Percentiles rank a stretch among this genome's conserved stretches.
phyloP scores from a whole-genome alignment of 2,797 vertebrate species.

The Botia kubotai region DNA sequence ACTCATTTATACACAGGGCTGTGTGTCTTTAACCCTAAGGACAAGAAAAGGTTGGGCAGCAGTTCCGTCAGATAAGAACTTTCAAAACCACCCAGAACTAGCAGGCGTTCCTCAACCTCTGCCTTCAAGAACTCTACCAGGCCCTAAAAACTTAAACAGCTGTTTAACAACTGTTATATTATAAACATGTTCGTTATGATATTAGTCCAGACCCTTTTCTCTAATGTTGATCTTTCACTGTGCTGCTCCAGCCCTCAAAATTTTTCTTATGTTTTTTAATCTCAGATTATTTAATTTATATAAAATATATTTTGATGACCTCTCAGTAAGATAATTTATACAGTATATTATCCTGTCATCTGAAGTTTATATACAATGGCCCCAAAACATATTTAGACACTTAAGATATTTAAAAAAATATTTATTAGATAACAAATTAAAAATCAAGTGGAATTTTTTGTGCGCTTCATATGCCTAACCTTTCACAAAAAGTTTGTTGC shows the following conservation, averaged over 20 bases:
- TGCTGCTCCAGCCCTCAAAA: neutral
- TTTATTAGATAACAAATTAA: too few relatives aligned
- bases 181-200: conserved; percentile 13
- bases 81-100: neutral
- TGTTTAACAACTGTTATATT: neutral
- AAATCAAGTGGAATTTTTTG: too few relatives aligned
- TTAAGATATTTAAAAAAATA: too few relatives aligned
- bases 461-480: too few relatives aligned
- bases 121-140: neutral
- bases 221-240: neutral
- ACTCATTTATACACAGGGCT: neutral
- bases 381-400: too few relatives aligned
- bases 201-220: neutral
- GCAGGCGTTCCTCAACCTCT: neutral
- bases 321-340: neutral
- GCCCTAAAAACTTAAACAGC: neutral
- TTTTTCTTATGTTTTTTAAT: neutral
- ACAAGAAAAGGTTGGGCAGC: conserved; percentile 23
- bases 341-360: too few relatives aligned
- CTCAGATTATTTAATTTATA: neutral
- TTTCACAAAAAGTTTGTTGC: too few relatives aligned
- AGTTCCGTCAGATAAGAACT: conserved; percentile 27
- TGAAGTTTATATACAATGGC: too few relatives aligned
- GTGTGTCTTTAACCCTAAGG: conserved; percentile 26
- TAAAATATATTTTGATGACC: neutral